These are phyloP conservation scores for Pterois miles DNA, from an alignment of 2,797 vertebrate genomes.

Conservation along the genomic window DNA sequence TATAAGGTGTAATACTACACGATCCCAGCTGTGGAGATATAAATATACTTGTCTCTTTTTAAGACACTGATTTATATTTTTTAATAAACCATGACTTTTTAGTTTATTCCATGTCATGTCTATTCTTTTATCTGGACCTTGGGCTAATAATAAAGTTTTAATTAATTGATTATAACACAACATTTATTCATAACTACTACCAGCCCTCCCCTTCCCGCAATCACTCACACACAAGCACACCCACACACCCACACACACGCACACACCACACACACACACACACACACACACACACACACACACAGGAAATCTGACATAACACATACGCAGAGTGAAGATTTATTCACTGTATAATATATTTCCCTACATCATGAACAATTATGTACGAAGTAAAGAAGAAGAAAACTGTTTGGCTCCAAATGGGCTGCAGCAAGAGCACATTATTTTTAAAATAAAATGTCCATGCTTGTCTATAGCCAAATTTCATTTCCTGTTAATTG, in stretches of 20 bases:
- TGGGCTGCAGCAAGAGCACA: background rate
- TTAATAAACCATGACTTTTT: background rate
- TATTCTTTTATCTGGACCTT: background rate
- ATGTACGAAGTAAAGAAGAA: background rate
- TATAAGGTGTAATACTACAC: no score
- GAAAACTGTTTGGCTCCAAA: background rate
- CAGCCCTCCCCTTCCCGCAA: background rate
- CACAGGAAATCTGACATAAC: background rate
- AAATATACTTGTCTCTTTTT: background rate
- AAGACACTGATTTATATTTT: background rate
- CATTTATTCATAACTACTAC: background rate
- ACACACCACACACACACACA: no score
- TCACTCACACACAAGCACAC: background rate
- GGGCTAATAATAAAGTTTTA: background rate
- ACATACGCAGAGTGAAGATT: background rate
- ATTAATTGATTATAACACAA: background rate
- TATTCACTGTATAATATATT: background rate
- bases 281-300: no score
- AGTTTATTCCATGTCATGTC: background rate
- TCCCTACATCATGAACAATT: background rate
- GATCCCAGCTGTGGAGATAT: no score
- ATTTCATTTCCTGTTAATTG: background rate
- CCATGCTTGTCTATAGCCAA: background rate
- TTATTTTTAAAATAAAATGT: background rate
- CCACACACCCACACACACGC: no score